Evolutionary conservation across 2,888 invertebrate genomes (phyloP).

Genomic region (Adineta ricciae): DNA sequence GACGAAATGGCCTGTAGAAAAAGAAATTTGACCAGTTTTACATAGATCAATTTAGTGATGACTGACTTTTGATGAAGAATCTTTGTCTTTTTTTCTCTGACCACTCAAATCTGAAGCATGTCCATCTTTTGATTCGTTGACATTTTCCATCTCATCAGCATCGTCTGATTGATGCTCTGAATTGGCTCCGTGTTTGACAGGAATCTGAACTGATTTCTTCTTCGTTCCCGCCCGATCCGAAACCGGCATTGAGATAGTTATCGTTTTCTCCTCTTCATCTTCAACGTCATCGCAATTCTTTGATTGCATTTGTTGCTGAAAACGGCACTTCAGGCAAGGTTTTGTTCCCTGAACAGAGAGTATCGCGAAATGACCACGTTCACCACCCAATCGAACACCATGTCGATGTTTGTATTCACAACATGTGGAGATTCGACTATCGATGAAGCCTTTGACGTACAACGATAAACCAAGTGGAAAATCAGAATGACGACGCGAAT

Average conservation of each 20-base stretch:
- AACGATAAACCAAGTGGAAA: constrained; percentile 50
- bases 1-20: not conserved
- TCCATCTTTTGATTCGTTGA: not conserved
- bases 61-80: not conserved
- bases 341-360: constrained; percentile 43
- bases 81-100: not conserved
- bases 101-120: not conserved
- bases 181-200: not conserved
- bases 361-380: constrained; percentile 49
- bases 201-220: not conserved
- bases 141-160: not conserved
- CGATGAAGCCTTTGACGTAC: constrained; percentile 49
- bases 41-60: too few species aligned
- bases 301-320: not conserved
- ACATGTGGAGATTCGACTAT: constrained; percentile 48
- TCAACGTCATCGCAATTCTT: not conserved
- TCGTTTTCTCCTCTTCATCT: not conserved
- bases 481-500: constrained; percentile 36
- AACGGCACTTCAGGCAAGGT: constrained; percentile 44
- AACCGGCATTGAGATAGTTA: not conserved
- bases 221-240: not conserved
- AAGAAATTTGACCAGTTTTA: too few species aligned
- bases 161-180: not conserved
- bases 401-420: constrained; percentile 36
- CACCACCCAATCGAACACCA: constrained; percentile 47